phyloP scores from a whole-genome alignment of 2,888 invertebrate species.

The Salticus scenicus region DNA sequence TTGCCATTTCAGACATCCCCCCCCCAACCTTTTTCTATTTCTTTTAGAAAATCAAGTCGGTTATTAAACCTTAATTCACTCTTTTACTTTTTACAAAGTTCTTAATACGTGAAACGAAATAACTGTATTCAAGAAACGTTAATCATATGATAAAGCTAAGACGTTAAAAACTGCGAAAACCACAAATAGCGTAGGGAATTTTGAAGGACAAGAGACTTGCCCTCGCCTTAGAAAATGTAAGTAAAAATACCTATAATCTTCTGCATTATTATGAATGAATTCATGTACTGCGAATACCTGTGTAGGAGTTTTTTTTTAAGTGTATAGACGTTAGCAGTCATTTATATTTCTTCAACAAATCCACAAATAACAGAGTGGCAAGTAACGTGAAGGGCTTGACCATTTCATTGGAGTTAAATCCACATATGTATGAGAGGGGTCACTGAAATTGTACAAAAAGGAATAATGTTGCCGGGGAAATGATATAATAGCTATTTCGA shows the following conservation, averaged over 20 bases:
- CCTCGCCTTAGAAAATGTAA: too few relatives aligned
- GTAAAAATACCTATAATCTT: background rate
- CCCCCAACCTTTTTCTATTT: too few relatives aligned
- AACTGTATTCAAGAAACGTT: too few relatives aligned
- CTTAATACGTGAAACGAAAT: too few relatives aligned
- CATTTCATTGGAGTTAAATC: constrained; percentile 8
- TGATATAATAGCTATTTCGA: constrained; percentile 23
- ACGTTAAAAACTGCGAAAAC: too few relatives aligned
- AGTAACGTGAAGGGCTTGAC: constrained; percentile 23
- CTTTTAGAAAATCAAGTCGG: too few relatives aligned
- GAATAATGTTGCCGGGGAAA: constrained; percentile 22
- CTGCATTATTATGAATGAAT: constrained; percentile 13
- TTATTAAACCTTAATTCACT: too few relatives aligned
- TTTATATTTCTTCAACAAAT: background rate
- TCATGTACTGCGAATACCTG: background rate
- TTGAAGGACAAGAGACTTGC: too few relatives aligned
- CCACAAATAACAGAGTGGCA: constrained; percentile 1
- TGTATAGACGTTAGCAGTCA: background rate
- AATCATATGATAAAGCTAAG: too few relatives aligned
- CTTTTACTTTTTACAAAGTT: too few relatives aligned
- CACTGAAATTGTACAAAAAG: constrained; percentile 18
- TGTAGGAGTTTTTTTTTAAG: background rate
- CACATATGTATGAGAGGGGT: constrained; percentile 5
- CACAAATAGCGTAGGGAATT: too few relatives aligned
- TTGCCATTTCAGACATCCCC: too few relatives aligned